Conservation (phyloP, 1,140 invertebrate species). For the Akabosia matsudoensis region DNA sequence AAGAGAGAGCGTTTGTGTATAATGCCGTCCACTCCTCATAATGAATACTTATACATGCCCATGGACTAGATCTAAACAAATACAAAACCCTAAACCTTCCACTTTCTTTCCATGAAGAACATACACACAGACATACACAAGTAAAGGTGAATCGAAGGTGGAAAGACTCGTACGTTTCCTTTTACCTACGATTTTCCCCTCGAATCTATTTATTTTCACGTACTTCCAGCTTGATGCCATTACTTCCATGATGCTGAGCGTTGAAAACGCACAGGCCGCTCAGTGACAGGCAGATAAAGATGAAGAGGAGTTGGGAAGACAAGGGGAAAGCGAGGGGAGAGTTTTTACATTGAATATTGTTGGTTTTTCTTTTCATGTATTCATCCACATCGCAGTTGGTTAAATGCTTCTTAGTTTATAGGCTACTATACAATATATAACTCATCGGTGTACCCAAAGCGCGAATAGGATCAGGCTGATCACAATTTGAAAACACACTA, state of each 20-base stretch:
- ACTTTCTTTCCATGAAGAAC: no score
- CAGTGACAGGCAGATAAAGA: conserved; percentile 1
- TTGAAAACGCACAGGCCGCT: neutral
- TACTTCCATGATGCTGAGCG: neutral
- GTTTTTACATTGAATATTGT: no score
- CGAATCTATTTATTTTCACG: neutral
- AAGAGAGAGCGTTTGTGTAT: no score
- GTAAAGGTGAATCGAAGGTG: no score
- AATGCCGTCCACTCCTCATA: no score
- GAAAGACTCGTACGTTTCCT: no score
- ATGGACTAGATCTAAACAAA: conserved; percentile 15
- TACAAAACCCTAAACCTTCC: neutral
- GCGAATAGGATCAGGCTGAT: no score
- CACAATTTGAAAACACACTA: neutral
- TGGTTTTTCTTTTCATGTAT: no score
- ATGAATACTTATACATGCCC: no score
- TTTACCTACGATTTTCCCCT: neutral
- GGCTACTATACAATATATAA: neutral
- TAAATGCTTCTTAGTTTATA: no score
- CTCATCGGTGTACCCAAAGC: neutral
- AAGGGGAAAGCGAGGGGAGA: neutral
- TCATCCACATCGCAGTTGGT: no score
- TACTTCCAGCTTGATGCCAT: neutral
- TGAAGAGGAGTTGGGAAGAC: conserved; percentile 2
- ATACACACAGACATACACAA: no score